Evolutionary conservation across 2,113 vertebrate species (phyloP), one percentile per base, ranked within the genome.

Genomic region (Cichladusa arquata): DNA sequence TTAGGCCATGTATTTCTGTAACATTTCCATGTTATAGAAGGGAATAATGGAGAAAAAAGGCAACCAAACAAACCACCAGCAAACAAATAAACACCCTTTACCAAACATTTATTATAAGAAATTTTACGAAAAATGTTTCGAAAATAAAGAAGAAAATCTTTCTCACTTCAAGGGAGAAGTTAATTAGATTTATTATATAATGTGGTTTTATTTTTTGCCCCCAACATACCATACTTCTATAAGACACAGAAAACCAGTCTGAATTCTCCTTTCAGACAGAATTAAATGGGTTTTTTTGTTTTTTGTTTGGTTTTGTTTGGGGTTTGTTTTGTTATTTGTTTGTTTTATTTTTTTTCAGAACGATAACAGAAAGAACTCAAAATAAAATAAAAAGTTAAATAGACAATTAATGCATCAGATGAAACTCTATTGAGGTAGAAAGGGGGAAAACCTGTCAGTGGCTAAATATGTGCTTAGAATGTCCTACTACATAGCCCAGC

Each of bases 21-120:
- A 58, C 1, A 24, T 44, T 53, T 66, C 15, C 14, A 31, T 70
- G 11, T 14, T 57, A 84, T 70, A 33, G 2, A 48, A 84, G 2
- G 3, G 5, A 45, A 53, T 19, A 47, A 53, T 19, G 5, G 12
- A 60, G 25, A 1, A 54, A 50, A 31, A 66, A 26, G 6, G 14
- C 3, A 66, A 33, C 3, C 18, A 64, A 45, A 26, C 6, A 33
- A 60, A 17, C 1, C 4, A 29, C 2, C 20, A 76, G 6, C 4
- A 18, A 36, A 16, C 8, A 56, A 64, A 28, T 5, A 56, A 36
- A 4, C 9, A n/a, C 5, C 9, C 6, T 51, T 36, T 10, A 38
- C 1, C 1, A 73, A 66, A 85, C 8, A 28, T 7, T 11, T 56
- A 33, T 26, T 34, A 6, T 12, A 66, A 62, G 1, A 57, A 42